These are phyloP conservation scores for Lagodon rhomboides DNA, from an alignment of 2,797 vertebrate genomes.

Conservation along the genomic window DNA sequence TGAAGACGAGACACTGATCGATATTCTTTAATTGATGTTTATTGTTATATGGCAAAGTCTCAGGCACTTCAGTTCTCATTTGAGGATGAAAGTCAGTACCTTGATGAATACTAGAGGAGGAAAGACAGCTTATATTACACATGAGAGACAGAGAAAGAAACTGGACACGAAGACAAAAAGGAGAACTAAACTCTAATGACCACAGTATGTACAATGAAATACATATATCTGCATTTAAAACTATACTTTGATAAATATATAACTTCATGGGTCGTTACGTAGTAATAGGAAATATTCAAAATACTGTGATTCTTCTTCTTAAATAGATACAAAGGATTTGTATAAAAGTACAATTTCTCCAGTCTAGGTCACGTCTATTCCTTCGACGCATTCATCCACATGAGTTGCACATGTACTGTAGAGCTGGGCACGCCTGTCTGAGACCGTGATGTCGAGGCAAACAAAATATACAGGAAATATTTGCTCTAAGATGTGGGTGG, in stretches of 20 bases:
- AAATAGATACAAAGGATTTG: conserved; percentile 91
- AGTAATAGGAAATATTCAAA: conserved; percentile 91
- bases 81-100: conserved; percentile 85
- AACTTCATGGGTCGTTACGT: conserved; percentile 87
- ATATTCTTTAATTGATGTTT: conserved; percentile 82
- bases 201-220: conserved; percentile 85
- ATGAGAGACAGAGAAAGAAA: conserved; percentile 60
- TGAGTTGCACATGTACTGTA: conserved; percentile 10
- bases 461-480: conserved; percentile 58
- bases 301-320: conserved; percentile 90
- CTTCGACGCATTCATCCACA: conserved; percentile 29
- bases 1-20: conserved; percentile 7
- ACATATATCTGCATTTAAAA: conserved; percentile 88
- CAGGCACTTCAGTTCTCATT: conserved; percentile 93
- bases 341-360: conserved; percentile 91
- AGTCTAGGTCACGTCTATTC: conserved; percentile 70
- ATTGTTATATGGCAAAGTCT: conserved; percentile 93
- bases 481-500: conserved; percentile 51
- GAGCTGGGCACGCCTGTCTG: conserved; percentile 15
- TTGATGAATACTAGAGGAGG: conserved; percentile 74
- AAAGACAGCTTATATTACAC: conserved; percentile 73
- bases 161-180: conserved; percentile 37
- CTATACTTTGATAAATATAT: conserved; percentile 89
- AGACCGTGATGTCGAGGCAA: conserved; percentile 36
- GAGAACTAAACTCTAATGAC: conserved; percentile 74